These are phyloP conservation scores for Ptilonorhynchus violaceus DNA, from an alignment of 2,113 vertebrate species.

Conservation along the genomic window DNA sequence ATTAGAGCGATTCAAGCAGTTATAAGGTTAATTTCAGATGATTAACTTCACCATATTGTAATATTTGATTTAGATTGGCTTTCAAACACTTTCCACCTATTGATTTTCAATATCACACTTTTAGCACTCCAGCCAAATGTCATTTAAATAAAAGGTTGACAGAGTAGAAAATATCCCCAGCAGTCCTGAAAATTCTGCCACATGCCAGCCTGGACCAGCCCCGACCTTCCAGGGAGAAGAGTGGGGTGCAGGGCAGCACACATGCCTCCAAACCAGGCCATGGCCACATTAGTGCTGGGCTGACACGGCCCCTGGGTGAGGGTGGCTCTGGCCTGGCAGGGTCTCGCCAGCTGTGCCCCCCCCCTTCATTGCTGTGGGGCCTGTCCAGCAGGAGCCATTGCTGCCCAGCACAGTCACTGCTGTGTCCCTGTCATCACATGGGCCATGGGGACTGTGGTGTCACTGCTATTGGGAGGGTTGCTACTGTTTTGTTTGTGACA, in stretches of 20 bases:
- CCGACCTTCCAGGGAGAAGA: not conserved
- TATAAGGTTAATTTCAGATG: conserved; percentile 82
- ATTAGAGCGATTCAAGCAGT: conserved; percentile 70
- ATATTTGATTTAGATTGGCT: conserved; percentile 79
- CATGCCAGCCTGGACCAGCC: not conserved
- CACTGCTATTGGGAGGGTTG: not conserved
- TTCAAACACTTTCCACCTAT: conserved; percentile 75
- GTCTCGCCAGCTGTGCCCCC: not conserved
- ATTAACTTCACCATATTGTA: conserved; percentile 78
- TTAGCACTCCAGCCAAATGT: conserved; percentile 62
- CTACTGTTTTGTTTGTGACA: not conserved
- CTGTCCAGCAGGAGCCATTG: not conserved
- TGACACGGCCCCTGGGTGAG: rapidly evolving
- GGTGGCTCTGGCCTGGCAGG: not conserved
- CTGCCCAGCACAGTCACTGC: not conserved
- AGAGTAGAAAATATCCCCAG: conserved; percentile 30
- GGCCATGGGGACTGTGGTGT: rapidly evolving
- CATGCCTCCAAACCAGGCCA: rapidly evolving
- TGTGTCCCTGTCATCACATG: rapidly evolving
- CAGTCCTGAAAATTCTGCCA: not conserved
- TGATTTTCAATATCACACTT: conserved; percentile 78
- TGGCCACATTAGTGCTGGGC: not conserved
- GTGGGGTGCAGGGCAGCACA: rapidly evolving
- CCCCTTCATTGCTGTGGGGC: too few species aligned
- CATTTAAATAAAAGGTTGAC: conserved; percentile 54